Conservation (phyloP, 1,140 invertebrate species). For the Lepidurus arcticus region DNA sequence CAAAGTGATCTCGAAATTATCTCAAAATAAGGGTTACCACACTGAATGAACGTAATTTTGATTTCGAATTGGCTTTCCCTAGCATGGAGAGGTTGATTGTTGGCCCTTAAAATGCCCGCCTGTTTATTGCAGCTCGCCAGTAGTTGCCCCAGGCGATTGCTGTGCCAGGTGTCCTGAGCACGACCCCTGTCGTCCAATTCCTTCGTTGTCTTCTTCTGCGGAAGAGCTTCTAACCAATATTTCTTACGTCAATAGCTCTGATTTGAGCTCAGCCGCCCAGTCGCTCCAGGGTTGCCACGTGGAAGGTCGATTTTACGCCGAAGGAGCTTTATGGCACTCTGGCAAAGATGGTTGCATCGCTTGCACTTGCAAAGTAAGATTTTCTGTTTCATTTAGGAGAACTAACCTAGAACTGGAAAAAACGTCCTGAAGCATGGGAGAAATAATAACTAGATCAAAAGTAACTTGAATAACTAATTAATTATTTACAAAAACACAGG, state of each 20-base stretch:
- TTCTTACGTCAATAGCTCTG: constrained; percentile 38
- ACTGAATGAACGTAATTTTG: neutral
- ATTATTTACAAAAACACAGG: neutral
- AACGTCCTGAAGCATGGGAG: no score
- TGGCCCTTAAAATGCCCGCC: constrained; percentile 78
- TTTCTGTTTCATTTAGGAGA: no score
- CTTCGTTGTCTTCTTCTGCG: constrained; percentile 24
- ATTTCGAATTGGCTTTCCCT: constrained; percentile 37
- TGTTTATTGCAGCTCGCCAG: constrained; percentile 58
- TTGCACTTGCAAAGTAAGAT: constrained; percentile 69
- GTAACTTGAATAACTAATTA: neutral
- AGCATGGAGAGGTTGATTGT: constrained; percentile 82
- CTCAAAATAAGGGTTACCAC: no score
- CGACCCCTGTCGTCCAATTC: constrained; percentile 47
- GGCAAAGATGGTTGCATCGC: constrained; percentile 61
- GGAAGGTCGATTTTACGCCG: constrained; percentile 54
- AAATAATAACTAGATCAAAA: neutral
- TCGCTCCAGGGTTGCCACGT: constrained; percentile 53
- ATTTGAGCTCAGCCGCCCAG: constrained; percentile 37
- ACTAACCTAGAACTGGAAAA: no score
- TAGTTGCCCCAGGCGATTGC: constrained; percentile 59
- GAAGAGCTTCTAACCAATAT: constrained; percentile 33
- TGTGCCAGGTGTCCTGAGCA: constrained; percentile 60
- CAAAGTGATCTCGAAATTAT: no score
- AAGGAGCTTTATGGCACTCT: constrained; percentile 56